Evolutionary conservation across 2,888 invertebrate genomes (phyloP).

Genomic region (Mongoloraphidia duomilia): DNA sequence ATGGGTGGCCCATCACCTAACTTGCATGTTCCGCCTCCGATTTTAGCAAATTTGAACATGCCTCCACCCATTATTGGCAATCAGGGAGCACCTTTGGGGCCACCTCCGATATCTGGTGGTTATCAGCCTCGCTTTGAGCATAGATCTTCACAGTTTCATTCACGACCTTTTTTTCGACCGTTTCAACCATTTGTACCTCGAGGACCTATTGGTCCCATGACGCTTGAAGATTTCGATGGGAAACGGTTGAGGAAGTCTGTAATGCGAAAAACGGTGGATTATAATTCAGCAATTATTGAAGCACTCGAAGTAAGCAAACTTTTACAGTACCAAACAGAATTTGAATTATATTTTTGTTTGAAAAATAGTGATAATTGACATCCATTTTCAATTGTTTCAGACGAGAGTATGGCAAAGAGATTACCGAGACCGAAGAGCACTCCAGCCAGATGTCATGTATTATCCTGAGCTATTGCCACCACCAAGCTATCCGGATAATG

Average conservation of each 20-base stretch:
- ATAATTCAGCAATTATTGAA: slow-evolving; percentile 88
- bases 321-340: neutral
- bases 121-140: slow-evolving; percentile 1
- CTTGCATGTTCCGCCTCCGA: slow-evolving; percentile 15
- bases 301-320: slow-evolving; percentile 62
- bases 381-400: slow-evolving; percentile 30
- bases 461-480: slow-evolving; percentile 89
- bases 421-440: slow-evolving; percentile 68
- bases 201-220: slow-evolving; percentile 43
- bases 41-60: slow-evolving; percentile 14
- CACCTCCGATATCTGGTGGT: neutral
- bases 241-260: slow-evolving; percentile 91
- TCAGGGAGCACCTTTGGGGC: slow-evolving; percentile 15
- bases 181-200: slow-evolving; percentile 28
- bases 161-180: slow-evolving; percentile 26
- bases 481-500: slow-evolving; percentile 84
- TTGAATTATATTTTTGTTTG: neutral
- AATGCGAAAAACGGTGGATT: slow-evolving; percentile 95
- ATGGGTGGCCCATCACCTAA: slow-evolving; percentile 29
- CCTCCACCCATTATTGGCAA: slow-evolving; percentile 20
- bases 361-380: slow-evolving; percentile 7
- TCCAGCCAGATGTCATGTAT: slow-evolving; percentile 93
- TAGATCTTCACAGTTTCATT: slow-evolving; percentile 10
- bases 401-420: slow-evolving; percentile 93
- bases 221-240: slow-evolving; percentile 86